Base-by-base conservation (phyloP, 2,888 invertebrate species). In the Xestia xanthographa region DNA sequence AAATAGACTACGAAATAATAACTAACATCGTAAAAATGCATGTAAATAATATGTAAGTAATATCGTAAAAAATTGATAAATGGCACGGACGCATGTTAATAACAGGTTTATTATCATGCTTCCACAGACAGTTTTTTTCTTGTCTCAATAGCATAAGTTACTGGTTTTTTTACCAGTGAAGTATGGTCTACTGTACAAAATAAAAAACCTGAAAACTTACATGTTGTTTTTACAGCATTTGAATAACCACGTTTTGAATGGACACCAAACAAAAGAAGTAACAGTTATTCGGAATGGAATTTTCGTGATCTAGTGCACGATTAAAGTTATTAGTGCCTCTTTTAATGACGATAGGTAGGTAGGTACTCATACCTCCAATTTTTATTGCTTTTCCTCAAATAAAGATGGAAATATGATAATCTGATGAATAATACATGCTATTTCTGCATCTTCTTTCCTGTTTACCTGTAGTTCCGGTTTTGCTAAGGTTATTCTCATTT, bases 251-350 rank as follows among this genome's bases (percentile, higher is more conserved):
- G 58, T 17, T 58, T 17, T 20, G 20, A 58, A 58, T 58, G 20
- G 20, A n/a, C 60, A 60, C 20, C 5, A 9, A 26, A 48, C 67
- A 29, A n/a, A 69, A 41, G 8, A 26, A 50, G n/a, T 72, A 11
- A 69, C 69, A 11, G n/a, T 60, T 69, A 41, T 43, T 56, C 8
- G 8, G 14, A 34, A 72, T 56, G 34, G 3, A 14, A 14, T 56
- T 34, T 20, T 71, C 72, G 72, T 72, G 72, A 71, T 43, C 56
- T 9, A 56, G 34, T 43, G 72, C 72, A 71, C 72, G 56, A 43
- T 72, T 43, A 5, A 22, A 6, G 11, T 58, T 20, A 17, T 70
- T 22, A 50, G 11, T 48, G 26, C 11, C 20, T 38, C 1, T n/a
- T 50, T 34, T n/a, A 48, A 66, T 45, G 26, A 66, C 11, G 5